These are phyloP conservation scores for Poicephalus gulielmi DNA, from an alignment of 2,113 vertebrate genomes.

Conservation along the genomic window DNA sequence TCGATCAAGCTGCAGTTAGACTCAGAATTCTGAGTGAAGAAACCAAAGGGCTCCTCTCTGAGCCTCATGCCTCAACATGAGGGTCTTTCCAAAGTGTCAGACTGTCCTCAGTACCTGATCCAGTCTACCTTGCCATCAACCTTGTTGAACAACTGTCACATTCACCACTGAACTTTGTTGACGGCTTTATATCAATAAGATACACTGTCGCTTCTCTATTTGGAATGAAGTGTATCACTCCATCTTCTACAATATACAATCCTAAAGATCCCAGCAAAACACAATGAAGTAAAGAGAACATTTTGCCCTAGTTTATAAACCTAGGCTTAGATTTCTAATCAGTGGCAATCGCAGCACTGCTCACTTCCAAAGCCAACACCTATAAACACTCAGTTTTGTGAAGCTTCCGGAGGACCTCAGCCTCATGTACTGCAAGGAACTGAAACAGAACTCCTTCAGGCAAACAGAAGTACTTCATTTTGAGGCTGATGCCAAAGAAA, in stretches of 20 bases:
- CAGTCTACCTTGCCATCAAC: not conserved
- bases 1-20: not conserved
- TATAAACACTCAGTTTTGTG: not conserved
- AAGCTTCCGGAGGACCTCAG: not conserved
- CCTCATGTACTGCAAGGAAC: not conserved
- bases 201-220: not conserved
- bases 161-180: not conserved
- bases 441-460: slow-evolving; percentile 25
- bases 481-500: not conserved
- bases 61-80: not conserved
- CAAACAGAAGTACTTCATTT: slow-evolving; percentile 8
- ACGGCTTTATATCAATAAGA: not conserved
- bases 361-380: not conserved
- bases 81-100: not conserved
- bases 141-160: not conserved
- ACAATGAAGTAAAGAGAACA: not conserved
- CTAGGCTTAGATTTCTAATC: not conserved
- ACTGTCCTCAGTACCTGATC: not conserved
- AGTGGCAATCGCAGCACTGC: not conserved
- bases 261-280: not conserved
- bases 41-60: not conserved
- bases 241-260: not conserved
- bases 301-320: not conserved
- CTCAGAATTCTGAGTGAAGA: not conserved
- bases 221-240: not conserved